phyloP scores from a whole-genome alignment of 1,140 invertebrate species.

The Trachymyrmex septentrionalis region DNA sequence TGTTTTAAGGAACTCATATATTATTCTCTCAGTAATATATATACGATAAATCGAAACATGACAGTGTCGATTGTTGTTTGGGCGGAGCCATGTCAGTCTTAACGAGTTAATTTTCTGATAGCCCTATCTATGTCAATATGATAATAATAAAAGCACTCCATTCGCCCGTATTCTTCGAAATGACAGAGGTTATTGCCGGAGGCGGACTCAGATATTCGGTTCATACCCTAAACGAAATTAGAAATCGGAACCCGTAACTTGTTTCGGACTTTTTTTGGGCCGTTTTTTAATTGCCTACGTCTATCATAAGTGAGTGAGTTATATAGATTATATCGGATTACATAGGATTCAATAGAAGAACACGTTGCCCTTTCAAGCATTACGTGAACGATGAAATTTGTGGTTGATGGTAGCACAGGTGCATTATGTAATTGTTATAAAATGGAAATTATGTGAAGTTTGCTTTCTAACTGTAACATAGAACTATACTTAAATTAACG shows the following conservation, averaged over 20 bases:
- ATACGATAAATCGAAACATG: not conserved
- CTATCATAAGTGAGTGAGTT: slow-evolving; percentile 25
- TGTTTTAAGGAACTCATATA: not conserved
- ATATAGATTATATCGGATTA: slow-evolving; percentile 36
- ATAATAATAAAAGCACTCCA: not conserved
- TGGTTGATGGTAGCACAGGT: not conserved
- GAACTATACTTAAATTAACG: slow-evolving; percentile 6
- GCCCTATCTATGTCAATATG: slow-evolving; percentile 1
- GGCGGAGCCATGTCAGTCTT: not conserved
- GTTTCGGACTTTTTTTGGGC: not conserved
- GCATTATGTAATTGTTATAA: slow-evolving; percentile 50
- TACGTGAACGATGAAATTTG: slow-evolving; percentile 53
- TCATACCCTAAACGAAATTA: slow-evolving; percentile 36
- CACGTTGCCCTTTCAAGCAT: slow-evolving; percentile 41
- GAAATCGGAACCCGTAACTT: slow-evolving; percentile 16
- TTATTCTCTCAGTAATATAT: slow-evolving; percentile 3
- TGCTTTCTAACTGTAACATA: slow-evolving; percentile 38
- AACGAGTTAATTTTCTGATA: slow-evolving; percentile 27
- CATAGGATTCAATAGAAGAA: slow-evolving; percentile 10
- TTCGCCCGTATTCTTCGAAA: not conserved
- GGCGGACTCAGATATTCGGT: not conserved
- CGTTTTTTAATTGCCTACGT: slow-evolving; percentile 29
- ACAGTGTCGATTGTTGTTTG: slow-evolving; percentile 8
- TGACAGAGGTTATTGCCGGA: slow-evolving; percentile 2
- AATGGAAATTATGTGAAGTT: slow-evolving; percentile 36